Percentiles rank a stretch among this genome's conserved stretches.
phyloP scores from a whole-genome alignment of 23 tunicate genomes.

The Trididemnum miniatum region DNA sequence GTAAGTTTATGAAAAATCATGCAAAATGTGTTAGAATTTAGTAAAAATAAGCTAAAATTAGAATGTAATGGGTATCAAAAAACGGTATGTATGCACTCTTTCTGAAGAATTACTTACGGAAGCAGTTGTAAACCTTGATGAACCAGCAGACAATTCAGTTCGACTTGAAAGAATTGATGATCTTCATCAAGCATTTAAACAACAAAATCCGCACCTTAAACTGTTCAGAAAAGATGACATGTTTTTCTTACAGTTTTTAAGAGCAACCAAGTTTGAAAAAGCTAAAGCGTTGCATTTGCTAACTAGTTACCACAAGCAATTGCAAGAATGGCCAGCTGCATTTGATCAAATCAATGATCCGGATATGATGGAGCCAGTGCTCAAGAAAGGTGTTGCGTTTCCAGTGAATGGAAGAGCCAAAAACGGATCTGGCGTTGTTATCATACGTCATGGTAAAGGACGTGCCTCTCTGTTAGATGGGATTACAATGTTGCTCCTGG shows the following conservation, averaged over 20 bases:
- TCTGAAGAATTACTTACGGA: conserved; percentile 28
- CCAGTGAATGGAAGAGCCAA: conserved; percentile 38
- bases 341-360: conserved; percentile 81
- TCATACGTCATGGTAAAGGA: conserved; percentile 49
- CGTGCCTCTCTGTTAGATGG: conserved; percentile 28
- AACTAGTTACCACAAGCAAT: conserved; percentile 42
- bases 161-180: conserved; percentile 46
- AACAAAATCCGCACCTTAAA: neutral
- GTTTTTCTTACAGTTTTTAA: conserved; percentile 58
- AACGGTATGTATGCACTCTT: conserved; percentile 22
- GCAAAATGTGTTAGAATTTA: no score
- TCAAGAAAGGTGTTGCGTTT: conserved; percentile 39
- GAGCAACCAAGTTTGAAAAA: conserved; percentile 61
- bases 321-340: conserved; percentile 44
- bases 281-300: conserved; percentile 38
- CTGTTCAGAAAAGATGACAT: conserved; percentile 30
- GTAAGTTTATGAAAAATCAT: no score
- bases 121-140: conserved; percentile 59
- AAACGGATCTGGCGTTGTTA: conserved; percentile 57
- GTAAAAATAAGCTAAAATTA: no score
- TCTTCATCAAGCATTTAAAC: conserved; percentile 1
- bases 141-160: conserved; percentile 47
- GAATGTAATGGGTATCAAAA: no score
- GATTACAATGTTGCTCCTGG: conserved; percentile 35
- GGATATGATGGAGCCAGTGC: conserved; percentile 5